These are phyloP conservation scores for Rhynchomys soricoides DNA, from an alignment of 2,113 vertebrate genomes.

Conservation along the genomic window DNA sequence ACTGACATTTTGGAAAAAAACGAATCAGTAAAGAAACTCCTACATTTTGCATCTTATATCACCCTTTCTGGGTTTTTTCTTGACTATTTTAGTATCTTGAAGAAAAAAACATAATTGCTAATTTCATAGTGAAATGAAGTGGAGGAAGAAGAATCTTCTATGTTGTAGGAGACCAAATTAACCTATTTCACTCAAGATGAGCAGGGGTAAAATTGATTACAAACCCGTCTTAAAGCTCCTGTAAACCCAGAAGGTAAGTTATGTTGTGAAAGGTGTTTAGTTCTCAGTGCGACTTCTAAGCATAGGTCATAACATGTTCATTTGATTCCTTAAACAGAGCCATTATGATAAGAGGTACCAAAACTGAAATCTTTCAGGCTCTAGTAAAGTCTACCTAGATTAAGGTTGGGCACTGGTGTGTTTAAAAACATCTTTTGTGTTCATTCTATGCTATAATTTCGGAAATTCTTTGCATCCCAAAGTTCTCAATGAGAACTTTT, in stretches of 20 bases:
- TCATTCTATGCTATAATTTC: background rate
- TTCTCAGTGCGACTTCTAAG: background rate
- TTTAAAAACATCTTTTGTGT: background rate
- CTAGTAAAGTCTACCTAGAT: background rate
- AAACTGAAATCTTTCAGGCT: background rate
- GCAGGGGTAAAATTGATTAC: background rate
- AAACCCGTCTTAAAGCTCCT: background rate
- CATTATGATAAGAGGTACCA: background rate
- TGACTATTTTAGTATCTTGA: conserved; percentile 17
- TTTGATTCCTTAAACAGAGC: background rate
- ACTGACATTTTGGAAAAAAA: background rate
- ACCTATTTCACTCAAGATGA: conserved; percentile 28
- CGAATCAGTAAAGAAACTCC: background rate
- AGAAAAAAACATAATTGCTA: conserved; percentile 39
- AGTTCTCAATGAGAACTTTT: background rate
- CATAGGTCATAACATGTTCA: background rate
- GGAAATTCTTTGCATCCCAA: background rate
- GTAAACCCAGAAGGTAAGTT: background rate
- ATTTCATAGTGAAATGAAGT: conserved; percentile 46
- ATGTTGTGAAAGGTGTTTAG: background rate
- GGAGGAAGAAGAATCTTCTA: background rate
- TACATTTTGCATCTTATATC: background rate
- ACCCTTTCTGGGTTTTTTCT: background rate
- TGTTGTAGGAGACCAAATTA: conserved; percentile 33
- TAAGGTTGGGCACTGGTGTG: too few species aligned